Percentiles rank a stretch among this genome's conserved stretches.
phyloP scores from a whole-genome alignment of 2,888 invertebrate species.

The Aleiodes alternator region DNA sequence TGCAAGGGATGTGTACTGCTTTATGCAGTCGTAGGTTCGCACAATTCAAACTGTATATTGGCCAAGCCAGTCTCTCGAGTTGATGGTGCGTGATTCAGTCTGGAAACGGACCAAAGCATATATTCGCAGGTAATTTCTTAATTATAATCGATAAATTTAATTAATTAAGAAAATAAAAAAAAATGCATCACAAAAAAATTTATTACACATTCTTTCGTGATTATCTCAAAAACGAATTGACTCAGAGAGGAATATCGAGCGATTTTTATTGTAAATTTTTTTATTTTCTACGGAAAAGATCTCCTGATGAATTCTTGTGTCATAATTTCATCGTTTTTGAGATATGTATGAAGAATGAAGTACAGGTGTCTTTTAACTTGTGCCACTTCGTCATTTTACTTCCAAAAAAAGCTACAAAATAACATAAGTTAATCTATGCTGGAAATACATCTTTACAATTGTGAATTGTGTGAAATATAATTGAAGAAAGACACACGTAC shows the following conservation, averaged over 20 bases:
- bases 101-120: slow-evolving; percentile 45
- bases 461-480: too few relatives aligned
- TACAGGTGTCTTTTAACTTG: too few relatives aligned
- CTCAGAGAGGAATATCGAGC: background rate
- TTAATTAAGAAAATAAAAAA: background rate
- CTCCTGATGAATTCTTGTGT: too few relatives aligned
- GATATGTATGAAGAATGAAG: too few relatives aligned
- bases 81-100: slow-evolving; percentile 41
- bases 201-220: background rate
- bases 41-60: slow-evolving; percentile 16
- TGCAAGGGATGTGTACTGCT: slow-evolving; percentile 45
- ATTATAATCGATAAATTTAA: background rate
- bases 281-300: too few relatives aligned
- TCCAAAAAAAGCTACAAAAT: too few relatives aligned
- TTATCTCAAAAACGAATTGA: background rate
- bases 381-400: too few relatives aligned
- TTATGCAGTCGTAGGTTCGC: slow-evolving; percentile 27
- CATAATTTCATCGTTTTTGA: too few relatives aligned
- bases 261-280: too few relatives aligned
- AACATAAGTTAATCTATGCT: too few relatives aligned
- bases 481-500: too few relatives aligned
- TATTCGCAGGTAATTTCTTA: slow-evolving; percentile 38
- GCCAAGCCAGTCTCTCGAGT: slow-evolving; percentile 15
- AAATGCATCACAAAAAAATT: background rate
- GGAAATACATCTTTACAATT: too few relatives aligned